These are phyloP conservation scores for Leptothorax acervorum DNA, from an alignment of 2,888 invertebrate genomes.

Conservation along the genomic window DNA sequence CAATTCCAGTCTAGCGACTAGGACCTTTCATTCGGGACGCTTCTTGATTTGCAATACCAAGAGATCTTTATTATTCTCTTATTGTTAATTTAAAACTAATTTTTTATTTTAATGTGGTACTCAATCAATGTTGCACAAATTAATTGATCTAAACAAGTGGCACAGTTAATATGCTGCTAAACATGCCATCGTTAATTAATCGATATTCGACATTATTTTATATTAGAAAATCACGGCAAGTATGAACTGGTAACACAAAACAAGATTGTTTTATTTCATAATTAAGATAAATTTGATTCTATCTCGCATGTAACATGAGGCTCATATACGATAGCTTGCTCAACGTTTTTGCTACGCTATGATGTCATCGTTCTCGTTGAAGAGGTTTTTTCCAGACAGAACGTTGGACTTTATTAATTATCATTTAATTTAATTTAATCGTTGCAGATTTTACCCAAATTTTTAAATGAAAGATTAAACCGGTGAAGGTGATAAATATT, in stretches of 20 bases:
- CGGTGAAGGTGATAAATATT: neutral
- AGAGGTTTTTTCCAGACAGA: slow-evolving; percentile 6
- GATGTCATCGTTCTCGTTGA: neutral
- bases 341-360: slow-evolving; percentile 46
- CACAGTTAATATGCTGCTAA: neutral
- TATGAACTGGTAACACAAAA: slow-evolving; percentile 41
- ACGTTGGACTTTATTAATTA: neutral
- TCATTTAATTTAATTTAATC: neutral
- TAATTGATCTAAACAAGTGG: neutral
- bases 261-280: slow-evolving; percentile 64
- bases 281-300: slow-evolving; percentile 68
- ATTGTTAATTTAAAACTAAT: neutral
- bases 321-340: slow-evolving; percentile 52
- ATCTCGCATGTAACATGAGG: slow-evolving; percentile 64
- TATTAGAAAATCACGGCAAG: neutral
- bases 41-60: slow-evolving; percentile 89
- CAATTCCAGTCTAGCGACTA: slow-evolving; percentile 86
- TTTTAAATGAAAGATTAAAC: neutral
- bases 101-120: neutral
- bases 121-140: neutral
- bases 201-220: neutral
- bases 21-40: slow-evolving; percentile 88
- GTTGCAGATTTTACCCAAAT: neutral
- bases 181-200: neutral
- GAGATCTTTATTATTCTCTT: slow-evolving; percentile 72